These are phyloP conservation scores for Schizopygopsis pylzovi DNA, from an alignment of 2,797 vertebrate species.

Conservation along the genomic window DNA sequence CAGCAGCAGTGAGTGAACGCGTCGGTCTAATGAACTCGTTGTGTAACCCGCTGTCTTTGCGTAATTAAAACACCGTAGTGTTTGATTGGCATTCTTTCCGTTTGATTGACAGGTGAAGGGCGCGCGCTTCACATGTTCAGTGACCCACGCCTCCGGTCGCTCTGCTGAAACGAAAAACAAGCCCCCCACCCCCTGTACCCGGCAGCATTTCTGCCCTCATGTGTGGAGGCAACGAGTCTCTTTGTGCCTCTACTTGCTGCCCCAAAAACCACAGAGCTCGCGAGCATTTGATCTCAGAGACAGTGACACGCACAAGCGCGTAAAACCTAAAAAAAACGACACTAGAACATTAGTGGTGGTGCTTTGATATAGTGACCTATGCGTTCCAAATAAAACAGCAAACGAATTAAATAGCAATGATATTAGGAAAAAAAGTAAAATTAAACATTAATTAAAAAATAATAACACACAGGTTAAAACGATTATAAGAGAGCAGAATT, in stretches of 20 bases:
- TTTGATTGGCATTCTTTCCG: constrained; percentile 68
- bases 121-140: constrained; percentile 48
- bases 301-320: too few species aligned
- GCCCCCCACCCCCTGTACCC: constrained; percentile 21
- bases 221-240: constrained; percentile 15
- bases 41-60: constrained; percentile 20
- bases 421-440: too few species aligned
- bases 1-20: constrained; percentile 15
- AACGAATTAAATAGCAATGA: not conserved
- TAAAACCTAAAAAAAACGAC: not conserved
- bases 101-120: constrained; percentile 73
- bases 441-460: not conserved
- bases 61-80: constrained; percentile 50
- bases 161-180: constrained; percentile 58
- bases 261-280: constrained; percentile 35
- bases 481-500: not conserved
- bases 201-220: constrained; percentile 32
- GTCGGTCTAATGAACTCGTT: constrained; percentile 34
- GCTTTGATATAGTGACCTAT: not conserved
- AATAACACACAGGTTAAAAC: constrained; percentile 6
- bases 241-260: constrained; percentile 14
- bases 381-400: not conserved
- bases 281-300: constrained; percentile 1
- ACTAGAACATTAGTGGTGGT: not conserved
- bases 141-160: constrained; percentile 53